Evolutionary conservation across 2,888 invertebrate species (phyloP).

Genomic region (Eupeodes luniger): DNA sequence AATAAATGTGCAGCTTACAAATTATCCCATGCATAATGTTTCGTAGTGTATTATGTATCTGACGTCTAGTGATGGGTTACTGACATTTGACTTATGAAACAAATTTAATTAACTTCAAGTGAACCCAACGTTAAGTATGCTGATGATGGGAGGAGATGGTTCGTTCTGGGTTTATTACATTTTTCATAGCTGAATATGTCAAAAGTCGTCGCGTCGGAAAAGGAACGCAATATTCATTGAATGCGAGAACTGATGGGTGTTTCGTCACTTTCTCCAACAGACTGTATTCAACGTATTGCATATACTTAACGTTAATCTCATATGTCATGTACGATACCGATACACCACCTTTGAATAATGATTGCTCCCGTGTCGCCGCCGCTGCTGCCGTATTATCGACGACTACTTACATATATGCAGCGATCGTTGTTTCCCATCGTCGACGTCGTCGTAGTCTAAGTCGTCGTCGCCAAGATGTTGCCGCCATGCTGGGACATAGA

Average conservation of each 20-base stretch:
- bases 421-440: neutral
- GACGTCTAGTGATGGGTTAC: neutral
- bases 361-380: conserved; percentile 32
- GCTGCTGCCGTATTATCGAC: neutral
- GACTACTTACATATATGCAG: neutral
- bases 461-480: conserved; percentile 6
- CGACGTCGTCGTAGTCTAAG: neutral
- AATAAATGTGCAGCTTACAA: neutral
- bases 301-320: conserved; percentile 33
- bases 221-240: no score
- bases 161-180: neutral
- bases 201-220: no score
- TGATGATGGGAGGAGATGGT: neutral
- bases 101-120: conserved; percentile 52
- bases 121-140: conserved; percentile 19
- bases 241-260: neutral
- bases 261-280: conserved; percentile 38
- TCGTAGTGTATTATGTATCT: neutral
- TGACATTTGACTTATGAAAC: conserved; percentile 13
- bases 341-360: conserved; percentile 46
- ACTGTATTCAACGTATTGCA: conserved; percentile 39
- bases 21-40: neutral
- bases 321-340: conserved; percentile 23
- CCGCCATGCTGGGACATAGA: conserved; percentile 15
- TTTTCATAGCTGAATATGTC: neutral